A percentile compares a stretch with the other conserved stretches of the same genome.
Evolutionary conservation across 2,888 invertebrate genomes (phyloP).

Genomic region (Polymixis lichenea): DNA sequence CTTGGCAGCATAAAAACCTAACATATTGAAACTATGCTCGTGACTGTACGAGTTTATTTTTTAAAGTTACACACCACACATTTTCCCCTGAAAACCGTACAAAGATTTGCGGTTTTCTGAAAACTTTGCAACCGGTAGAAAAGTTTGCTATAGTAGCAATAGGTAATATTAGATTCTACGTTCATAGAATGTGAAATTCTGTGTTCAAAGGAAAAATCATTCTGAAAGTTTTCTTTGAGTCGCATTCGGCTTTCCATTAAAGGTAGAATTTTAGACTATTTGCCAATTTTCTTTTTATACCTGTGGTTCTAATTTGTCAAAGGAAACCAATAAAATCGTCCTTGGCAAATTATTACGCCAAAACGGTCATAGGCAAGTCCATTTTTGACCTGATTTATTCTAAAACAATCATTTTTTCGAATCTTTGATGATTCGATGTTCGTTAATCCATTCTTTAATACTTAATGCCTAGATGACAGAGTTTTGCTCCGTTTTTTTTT

Average conservation of each 20-base stretch:
- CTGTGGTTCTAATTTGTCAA: conserved; percentile 1
- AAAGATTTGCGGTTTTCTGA: conserved; percentile 15
- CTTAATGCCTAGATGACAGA: too few relatives aligned
- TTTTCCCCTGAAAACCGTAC: conserved; percentile 2
- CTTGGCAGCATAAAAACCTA: neutral
- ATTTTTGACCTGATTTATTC: neutral
- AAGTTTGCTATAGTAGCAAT: conserved; percentile 2
- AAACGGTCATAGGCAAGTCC: neutral
- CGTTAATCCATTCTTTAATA: too few relatives aligned
- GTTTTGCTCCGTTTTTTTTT: too few relatives aligned
- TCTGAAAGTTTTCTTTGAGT: neutral
- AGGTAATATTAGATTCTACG: conserved; percentile 6
- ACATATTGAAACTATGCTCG: neutral
- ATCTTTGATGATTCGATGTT: neutral
- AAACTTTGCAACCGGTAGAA: conserved; percentile 5
- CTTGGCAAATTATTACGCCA: neutral
- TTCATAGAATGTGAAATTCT: conserved; percentile 9
- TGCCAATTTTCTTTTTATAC: neutral
- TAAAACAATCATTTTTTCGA: neutral
- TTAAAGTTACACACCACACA: conserved; percentile 5
- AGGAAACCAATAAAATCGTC: neutral
- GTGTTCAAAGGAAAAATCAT: conserved; percentile 15
- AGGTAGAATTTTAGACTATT: neutral
- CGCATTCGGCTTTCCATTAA: neutral
- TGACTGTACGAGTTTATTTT: conserved; percentile 20